These are phyloP conservation scores for Hylomyscus alleni DNA, from an alignment of 2,797 vertebrate genomes.

Conservation along the genomic window DNA sequence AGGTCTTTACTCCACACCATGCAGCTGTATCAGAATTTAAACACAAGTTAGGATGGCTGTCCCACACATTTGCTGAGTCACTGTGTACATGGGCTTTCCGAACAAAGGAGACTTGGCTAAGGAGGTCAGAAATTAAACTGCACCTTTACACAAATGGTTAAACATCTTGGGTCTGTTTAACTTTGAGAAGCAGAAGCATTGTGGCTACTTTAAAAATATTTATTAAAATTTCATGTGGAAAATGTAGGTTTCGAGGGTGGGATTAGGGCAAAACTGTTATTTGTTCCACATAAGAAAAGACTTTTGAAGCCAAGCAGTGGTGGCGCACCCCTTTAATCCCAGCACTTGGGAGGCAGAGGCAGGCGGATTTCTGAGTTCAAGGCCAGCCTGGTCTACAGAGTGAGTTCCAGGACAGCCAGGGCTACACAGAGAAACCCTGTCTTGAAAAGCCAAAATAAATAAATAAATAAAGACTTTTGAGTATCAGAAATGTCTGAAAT, in stretches of 20 bases:
- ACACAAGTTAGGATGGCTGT: not conserved
- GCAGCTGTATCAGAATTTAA: not conserved
- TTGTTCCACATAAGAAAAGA: not conserved
- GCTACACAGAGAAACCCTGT: no score
- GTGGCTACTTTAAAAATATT: slow-evolving; percentile 39
- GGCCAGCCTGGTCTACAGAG: no score
- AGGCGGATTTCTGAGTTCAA: no score
- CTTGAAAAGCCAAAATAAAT: no score
- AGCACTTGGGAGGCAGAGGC: no score
- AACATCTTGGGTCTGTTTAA: not conserved
- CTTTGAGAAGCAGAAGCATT: not conserved
- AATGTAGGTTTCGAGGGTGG: not conserved
- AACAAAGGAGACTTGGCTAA: not conserved
- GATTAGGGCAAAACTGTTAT: not conserved
- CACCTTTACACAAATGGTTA: not conserved
- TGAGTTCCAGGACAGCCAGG: no score
- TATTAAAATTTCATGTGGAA: slow-evolving; percentile 42
- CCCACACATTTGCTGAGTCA: not conserved
- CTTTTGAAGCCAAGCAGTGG: not conserved
- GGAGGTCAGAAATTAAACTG: not conserved
- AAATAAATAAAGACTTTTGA: not conserved
- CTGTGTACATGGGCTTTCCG: not conserved
- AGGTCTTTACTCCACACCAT: not conserved
- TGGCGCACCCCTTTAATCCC: no score
- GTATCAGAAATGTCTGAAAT: not conserved